Conservation (phyloP, 2,797 vertebrate genomes). For the Bufotes viridis region DNA sequence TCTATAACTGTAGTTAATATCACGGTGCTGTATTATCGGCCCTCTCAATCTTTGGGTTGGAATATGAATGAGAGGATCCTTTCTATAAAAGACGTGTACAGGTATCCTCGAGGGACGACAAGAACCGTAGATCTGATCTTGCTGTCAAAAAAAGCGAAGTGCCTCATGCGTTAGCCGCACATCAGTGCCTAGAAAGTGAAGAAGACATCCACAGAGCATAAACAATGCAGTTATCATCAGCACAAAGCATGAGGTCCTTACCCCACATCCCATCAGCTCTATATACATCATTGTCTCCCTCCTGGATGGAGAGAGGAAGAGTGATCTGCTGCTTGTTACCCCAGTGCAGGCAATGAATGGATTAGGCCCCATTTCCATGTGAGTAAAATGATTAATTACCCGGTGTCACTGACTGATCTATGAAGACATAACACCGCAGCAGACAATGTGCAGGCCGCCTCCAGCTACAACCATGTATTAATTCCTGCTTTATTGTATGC, state of each 20-base stretch:
- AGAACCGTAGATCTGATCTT: conserved; percentile 76
- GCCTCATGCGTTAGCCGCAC: conserved; percentile 79
- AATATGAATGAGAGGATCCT: conserved; percentile 59
- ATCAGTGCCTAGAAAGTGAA: conserved; percentile 79
- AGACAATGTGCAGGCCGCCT: conserved; percentile 81
- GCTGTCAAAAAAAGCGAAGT: conserved; percentile 80
- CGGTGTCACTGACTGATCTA: conserved; percentile 81
- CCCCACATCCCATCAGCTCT: conserved; percentile 75
- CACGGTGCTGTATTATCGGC: conserved; percentile 17
- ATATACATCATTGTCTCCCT: conserved; percentile 69
- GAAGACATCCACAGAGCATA: conserved; percentile 80
- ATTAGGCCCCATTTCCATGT: conserved; percentile 79
- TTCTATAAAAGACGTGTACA: conserved; percentile 60
- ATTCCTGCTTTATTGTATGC: conserved; percentile 80
- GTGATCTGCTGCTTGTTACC: conserved; percentile 79
- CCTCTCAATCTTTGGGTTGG: conserved; percentile 56
- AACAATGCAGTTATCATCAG: conserved; percentile 81
- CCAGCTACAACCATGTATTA: conserved; percentile 81
- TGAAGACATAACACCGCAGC: conserved; percentile 84
- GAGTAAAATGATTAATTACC: conserved; percentile 86
- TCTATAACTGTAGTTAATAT: background rate
- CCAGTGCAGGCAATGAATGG: conserved; percentile 80
- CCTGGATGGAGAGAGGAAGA: conserved; percentile 76
- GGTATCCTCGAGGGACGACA: conserved; percentile 66
- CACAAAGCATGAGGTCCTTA: conserved; percentile 83